These are phyloP conservation scores for Penaeus indicus DNA, from an alignment of 1,140 invertebrate genomes.

Conservation along the genomic window DNA sequence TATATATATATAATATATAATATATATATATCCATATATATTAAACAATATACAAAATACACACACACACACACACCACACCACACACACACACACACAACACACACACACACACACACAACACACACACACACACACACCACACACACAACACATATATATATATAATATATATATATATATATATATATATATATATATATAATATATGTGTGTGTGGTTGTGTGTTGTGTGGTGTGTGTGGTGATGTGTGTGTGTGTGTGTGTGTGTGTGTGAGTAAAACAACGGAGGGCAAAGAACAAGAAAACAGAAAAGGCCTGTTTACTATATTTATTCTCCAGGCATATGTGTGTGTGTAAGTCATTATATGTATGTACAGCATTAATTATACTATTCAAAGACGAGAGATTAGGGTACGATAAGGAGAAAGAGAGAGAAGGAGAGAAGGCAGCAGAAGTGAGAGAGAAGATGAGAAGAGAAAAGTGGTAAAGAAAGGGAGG, in stretches of 20 bases:
- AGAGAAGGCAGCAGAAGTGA: neutral
- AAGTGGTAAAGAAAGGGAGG: neutral
- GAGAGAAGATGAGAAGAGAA: neutral
- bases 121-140: neutral
- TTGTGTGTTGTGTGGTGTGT: neutral
- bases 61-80: neutral
- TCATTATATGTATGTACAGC: too few relatives aligned
- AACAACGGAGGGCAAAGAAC: too few relatives aligned
- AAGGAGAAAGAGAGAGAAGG: neutral
- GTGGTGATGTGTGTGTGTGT: neutral
- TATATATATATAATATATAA: too few relatives aligned
- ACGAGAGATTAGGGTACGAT: neutral
- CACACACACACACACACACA: neutral
- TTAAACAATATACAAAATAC: neutral
- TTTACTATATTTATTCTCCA: too few relatives aligned
- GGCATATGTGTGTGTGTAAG: too few relatives aligned
- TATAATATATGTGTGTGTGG: neutral
- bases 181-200: constrained; percentile 23
- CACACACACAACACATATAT: neutral
- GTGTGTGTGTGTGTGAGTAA: neutral
- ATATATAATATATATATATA: constrained; percentile 7
- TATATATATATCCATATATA: too few relatives aligned
- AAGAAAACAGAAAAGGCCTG: too few relatives aligned
- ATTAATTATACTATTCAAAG: neutral
- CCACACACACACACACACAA: neutral